Percentiles rank a stretch among this genome's conserved stretches.
These are phyloP conservation scores for Rhynchomys soricoides DNA, from an alignment of 2,113 vertebrate species.

Conservation along the genomic window DNA sequence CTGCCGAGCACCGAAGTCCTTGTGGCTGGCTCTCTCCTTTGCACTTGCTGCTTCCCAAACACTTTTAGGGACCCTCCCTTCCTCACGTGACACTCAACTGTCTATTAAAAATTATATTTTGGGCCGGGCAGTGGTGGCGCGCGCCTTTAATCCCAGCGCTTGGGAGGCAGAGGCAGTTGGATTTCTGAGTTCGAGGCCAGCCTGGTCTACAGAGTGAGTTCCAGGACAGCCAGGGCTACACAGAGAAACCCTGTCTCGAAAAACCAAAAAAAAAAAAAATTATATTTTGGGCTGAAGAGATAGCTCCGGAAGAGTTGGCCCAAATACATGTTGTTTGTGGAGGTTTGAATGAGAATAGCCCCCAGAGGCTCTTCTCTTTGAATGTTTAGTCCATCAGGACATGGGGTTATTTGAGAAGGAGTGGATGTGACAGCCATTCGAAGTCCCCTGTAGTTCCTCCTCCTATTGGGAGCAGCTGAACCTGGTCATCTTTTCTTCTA, in stretches of 20 bases:
- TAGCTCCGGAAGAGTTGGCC: background rate
- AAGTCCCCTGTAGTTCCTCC: background rate
- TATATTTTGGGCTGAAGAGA: background rate
- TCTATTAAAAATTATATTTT: background rate
- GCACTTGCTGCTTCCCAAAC: background rate
- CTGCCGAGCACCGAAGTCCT: background rate
- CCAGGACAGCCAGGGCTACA: too few species aligned
- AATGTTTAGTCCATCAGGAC: background rate
- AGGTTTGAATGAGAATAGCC: background rate
- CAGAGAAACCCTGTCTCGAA: too few species aligned
- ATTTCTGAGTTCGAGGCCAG: too few species aligned
- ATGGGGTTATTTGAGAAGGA: background rate
- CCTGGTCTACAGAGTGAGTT: too few species aligned
- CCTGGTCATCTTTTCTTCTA: background rate
- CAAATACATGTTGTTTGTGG: background rate
- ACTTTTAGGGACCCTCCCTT: background rate
- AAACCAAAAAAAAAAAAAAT: too few species aligned
- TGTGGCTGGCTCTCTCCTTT: background rate
- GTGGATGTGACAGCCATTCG: background rate
- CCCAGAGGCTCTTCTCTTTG: background rate
- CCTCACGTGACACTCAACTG: background rate
- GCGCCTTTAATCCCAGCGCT: too few species aligned
- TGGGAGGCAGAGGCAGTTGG: too few species aligned
- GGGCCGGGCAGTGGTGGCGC: too few species aligned
- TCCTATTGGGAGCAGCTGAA: background rate